Evolutionary conservation across 2,113 vertebrate species (phyloP), one percentile per base, ranked within the genome.

Genomic region (Herpetotheres cachinnans): DNA sequence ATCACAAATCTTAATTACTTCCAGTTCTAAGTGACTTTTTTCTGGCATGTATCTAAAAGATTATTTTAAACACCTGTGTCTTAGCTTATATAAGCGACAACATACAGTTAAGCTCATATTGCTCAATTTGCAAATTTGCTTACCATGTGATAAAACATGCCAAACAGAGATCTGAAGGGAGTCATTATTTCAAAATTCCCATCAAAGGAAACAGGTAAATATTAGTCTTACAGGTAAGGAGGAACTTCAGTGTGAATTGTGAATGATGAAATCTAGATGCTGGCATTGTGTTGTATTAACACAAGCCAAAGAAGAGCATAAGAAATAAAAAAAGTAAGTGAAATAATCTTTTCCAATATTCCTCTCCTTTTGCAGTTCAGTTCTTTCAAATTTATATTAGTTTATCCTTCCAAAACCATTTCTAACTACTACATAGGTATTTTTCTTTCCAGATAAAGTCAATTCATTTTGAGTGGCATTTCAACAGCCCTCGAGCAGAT

Each of bases 401-500:
- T 9, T 90, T 84, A 67, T 61, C 11, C 49, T 95, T 93, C 84
- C 59, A 74, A 96, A 95, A 72, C 6, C 14, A 22, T 76, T 94
- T 11, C 38, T 94, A 56, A 95, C 30, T 49, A 90, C 40, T 84
- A 38, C 38, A 77, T 38, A 89, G 36, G 46, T 90, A 69, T 93
- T 94, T 97, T 82, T 90, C 30, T 78, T 54, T 95, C 32, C n/a
- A 77, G 76, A 92, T 84, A 94, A 81, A 97, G 69, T 54, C 82
- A 86, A 69, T 96, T 95, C 24, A 8, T 85, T 95, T 80, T 91
- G 83, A 96, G 44, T 89, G 86, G 72, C 81, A 91, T 94, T 96
- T 97, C 88, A 94, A 67, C 83, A 96, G 70, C 58, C 55, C 61
- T 62, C 73, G 42, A 93, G 54, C 92, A 97, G 78, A 95, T 96